Evolutionary conservation across 1,140 invertebrate genomes (phyloP), one percentile per base, ranked within the genome.

Genomic region (Drosophila novamexicana): DNA sequence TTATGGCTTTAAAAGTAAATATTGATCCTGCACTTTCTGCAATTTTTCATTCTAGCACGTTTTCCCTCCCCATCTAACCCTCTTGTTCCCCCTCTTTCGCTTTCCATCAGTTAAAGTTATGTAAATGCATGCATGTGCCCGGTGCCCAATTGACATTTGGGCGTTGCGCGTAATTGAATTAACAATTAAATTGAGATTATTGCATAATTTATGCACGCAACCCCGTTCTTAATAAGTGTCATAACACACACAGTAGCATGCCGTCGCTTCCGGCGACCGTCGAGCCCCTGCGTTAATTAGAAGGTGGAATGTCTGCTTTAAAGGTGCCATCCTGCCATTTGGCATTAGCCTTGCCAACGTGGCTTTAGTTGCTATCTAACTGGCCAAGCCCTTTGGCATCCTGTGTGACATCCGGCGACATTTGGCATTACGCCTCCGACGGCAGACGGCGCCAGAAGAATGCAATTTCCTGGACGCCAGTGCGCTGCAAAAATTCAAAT

Each of bases 111-210:
- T 47, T 37, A 12, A 7, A 44, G 18, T 4, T 45, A 12, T 45
- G n/a, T 32, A 36, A 29, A 37, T 34, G 7, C 32, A 32, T 9
- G 8, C 44, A 44, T 34, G 4, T 32, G 32, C 14, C 34, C 12
- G 58, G 64, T 14, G 14, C 65, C 61, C 52, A 53, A 67, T 72
- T 80, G 81, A 81, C 79, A 64, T 52, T 71, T 66, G 69, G 65
- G 56, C 58, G 58, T 66, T 74, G 71, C 79, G 56, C 62, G 14
- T 80, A 88, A 88, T 89, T 89, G 72, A 88, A 88, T 88, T 89
- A 78, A 84, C 77, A 71, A 88, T 88, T 80, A 89, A 89, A 88
- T 80, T 65, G 63, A 63, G 77, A 88, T 88, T 88, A 88, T 78
- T 68, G 66, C 69, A 67, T 84, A 84, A 88, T 80, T 89, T 79